Conservation (phyloP, 2,797 vertebrate species). For the Scolopax bukidnonensis region DNA sequence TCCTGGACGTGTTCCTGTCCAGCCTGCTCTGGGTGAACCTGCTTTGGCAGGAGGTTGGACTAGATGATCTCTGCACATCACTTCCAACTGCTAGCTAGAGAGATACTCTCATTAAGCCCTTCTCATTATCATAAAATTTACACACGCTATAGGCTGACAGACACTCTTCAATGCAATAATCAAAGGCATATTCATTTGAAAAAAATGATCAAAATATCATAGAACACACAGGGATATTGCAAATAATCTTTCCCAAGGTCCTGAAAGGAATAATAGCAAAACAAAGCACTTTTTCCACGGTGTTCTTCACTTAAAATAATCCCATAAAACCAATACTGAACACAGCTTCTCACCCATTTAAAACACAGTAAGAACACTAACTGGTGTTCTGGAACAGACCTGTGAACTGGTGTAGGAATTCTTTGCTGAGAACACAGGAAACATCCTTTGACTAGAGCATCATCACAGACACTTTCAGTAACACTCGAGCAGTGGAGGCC, state of each 20-base stretch:
- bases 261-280: background rate
- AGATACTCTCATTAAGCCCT: background rate
- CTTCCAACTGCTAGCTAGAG: too few relatives aligned
- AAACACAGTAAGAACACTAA: background rate
- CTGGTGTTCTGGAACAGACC: background rate
- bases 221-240: background rate
- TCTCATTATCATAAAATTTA: conserved; percentile 68
- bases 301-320: background rate
- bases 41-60: background rate
- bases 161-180: conserved; percentile 20
- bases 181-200: conserved; percentile 53
- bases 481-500: background rate
- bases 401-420: background rate
- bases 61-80: background rate
- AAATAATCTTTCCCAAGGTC: background rate
- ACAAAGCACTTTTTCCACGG: background rate
- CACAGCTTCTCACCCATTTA: background rate
- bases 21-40: background rate
- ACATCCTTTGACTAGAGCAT: background rate
- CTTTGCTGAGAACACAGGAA: background rate
- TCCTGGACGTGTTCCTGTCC: too few relatives aligned
- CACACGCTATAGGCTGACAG: conserved; percentile 35
- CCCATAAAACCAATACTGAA: background rate
- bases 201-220: background rate
- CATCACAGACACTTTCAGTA: background rate